phyloP scores from a whole-genome alignment of 2,113 vertebrate species.

The Todiramphus chloris region DNA sequence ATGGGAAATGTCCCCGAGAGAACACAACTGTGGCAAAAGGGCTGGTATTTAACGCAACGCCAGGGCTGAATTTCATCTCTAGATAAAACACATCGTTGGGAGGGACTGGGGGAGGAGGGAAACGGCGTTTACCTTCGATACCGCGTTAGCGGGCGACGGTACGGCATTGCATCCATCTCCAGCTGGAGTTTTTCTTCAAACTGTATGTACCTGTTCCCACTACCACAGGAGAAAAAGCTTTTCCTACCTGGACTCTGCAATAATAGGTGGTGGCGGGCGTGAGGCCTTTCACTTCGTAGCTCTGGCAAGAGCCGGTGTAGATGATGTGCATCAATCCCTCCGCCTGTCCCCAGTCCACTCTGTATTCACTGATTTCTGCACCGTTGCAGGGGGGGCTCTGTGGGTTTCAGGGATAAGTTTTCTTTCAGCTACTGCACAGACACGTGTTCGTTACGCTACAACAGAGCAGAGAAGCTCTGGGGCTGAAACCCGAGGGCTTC shows the following conservation, averaged over 20 bases:
- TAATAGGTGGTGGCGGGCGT: slow-evolving; percentile 79
- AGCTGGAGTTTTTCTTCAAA: background rate
- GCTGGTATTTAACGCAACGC: background rate
- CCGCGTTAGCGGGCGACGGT: background rate
- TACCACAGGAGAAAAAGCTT: background rate
- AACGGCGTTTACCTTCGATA: background rate
- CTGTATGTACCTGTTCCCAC: too few species aligned
- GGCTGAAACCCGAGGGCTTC: background rate
- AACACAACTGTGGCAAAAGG: rapidly evolving
- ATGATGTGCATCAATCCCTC: slow-evolving; percentile 74
- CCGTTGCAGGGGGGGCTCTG: slow-evolving; percentile 77
- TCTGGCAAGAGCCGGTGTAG: slow-evolving; percentile 73
- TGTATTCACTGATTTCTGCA: slow-evolving; percentile 74
- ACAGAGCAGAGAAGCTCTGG: background rate
- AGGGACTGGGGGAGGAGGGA: background rate
- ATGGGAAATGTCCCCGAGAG: background rate
- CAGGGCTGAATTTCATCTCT: background rate
- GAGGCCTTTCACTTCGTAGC: slow-evolving; percentile 78
- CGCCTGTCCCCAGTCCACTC: slow-evolving; percentile 77
- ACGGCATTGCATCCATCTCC: background rate
- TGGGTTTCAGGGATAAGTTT: background rate
- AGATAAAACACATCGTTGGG: background rate
- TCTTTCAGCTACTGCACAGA: background rate
- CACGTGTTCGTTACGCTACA: background rate
- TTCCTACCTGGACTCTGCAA: slow-evolving; percentile 81